These are phyloP conservation scores for Drosophila nigrodunni DNA, from an alignment of 1,140 invertebrate species.

Conservation along the genomic window DNA sequence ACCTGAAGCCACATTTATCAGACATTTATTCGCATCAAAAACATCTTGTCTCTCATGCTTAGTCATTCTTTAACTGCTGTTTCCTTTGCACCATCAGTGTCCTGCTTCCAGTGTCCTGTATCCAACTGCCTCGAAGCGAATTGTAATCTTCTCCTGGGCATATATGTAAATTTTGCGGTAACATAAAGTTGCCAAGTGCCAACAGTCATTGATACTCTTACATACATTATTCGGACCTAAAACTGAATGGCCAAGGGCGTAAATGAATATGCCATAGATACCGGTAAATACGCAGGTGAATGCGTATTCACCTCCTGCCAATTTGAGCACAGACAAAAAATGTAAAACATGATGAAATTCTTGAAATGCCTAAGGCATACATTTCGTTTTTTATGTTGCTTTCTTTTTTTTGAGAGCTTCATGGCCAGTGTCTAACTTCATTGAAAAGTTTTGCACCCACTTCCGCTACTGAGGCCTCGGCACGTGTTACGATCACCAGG, in stretches of 20 bases:
- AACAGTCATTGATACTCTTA: slow-evolving; percentile 48
- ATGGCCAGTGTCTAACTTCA: slow-evolving; percentile 42
- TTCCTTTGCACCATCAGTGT: background rate
- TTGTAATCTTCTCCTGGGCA: slow-evolving; percentile 34
- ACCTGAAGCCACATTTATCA: too few relatives aligned
- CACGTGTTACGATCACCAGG: slow-evolving; percentile 42
- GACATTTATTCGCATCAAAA: background rate
- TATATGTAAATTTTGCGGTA: slow-evolving; percentile 38
- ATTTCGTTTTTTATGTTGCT: too few relatives aligned
- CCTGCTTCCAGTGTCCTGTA: background rate
- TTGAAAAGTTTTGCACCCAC: slow-evolving; percentile 59
- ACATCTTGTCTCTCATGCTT: background rate
- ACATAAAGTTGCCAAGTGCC: slow-evolving; percentile 56
- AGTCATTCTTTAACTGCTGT: background rate
- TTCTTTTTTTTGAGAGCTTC: slow-evolving; percentile 7
- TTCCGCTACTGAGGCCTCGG: slow-evolving; percentile 9
- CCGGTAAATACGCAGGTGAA: slow-evolving; percentile 29
- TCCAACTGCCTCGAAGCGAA: background rate
- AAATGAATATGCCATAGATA: slow-evolving; percentile 44
- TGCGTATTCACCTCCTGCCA: slow-evolving; percentile 10
- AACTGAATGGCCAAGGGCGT: slow-evolving; percentile 29
- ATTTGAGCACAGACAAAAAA: slow-evolving; percentile 15
- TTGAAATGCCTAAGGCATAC: slow-evolving; percentile 44
- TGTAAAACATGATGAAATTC: slow-evolving; percentile 58
- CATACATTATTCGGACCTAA: slow-evolving; percentile 50